These are phyloP conservation scores for Thaleichthys pacificus DNA, from an alignment of 2,797 vertebrate genomes.

Conservation along the genomic window DNA sequence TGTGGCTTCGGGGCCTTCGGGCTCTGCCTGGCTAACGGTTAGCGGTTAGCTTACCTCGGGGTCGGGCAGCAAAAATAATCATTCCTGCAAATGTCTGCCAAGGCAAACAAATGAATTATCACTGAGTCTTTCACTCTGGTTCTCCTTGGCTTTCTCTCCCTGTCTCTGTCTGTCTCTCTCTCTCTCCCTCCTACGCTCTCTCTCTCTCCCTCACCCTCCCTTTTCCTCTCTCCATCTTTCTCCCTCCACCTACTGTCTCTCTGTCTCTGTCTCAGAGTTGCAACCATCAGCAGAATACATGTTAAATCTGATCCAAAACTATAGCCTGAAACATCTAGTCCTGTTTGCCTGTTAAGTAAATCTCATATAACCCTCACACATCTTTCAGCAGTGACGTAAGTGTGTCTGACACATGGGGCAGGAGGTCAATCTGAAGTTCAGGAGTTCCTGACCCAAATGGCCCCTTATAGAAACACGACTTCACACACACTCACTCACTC, in stretches of 20 bases:
- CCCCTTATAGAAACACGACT: constrained; percentile 45
- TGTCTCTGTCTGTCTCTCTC: constrained; percentile 23
- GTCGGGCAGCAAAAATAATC: constrained; percentile 76
- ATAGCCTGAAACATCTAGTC: too few relatives aligned
- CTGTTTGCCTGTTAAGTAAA: too few relatives aligned
- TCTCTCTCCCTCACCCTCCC: constrained; percentile 11
- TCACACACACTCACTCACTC: not conserved
- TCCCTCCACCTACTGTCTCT: constrained; percentile 5
- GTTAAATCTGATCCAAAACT: too few relatives aligned
- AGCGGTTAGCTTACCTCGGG: constrained; percentile 61
- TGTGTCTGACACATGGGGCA: constrained; percentile 45
- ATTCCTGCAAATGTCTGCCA: constrained; percentile 61
- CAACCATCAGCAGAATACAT: too few relatives aligned
- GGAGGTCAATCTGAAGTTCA: constrained; percentile 62
- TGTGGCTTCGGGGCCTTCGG: constrained; percentile 55
- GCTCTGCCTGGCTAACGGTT: constrained; percentile 45
- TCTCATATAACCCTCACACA: not conserved
- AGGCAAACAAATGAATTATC: constrained; percentile 74
- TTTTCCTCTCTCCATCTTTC: constrained; percentile 29
- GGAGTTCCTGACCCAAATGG: constrained; percentile 54
- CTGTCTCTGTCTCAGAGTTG: too few relatives aligned
- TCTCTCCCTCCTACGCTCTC: constrained; percentile 34
- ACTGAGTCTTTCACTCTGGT: constrained; percentile 62
- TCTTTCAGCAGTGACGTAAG: constrained; percentile 50
- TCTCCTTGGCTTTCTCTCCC: too few relatives aligned